Base-by-base conservation (phyloP, 2,113 vertebrate genomes). In the Boleophthalmus pectinirostris region DNA sequence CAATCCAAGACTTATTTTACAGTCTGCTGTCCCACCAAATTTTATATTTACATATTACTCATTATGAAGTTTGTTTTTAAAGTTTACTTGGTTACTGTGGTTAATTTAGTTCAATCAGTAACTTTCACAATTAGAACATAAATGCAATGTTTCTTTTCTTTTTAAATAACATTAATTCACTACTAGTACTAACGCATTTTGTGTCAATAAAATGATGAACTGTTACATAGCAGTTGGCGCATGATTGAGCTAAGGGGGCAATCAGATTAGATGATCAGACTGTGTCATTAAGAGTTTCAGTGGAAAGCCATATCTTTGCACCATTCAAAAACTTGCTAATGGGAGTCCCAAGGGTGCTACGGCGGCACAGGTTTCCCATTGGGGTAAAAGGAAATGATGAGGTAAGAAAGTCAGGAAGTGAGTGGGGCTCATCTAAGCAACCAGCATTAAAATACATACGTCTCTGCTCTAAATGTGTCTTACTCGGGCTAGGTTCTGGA, bases 381-480 rank as follows among this genome's bases (percentile, higher is more conserved):
- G 98, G 97, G 29, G 95, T 96, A 84, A 97, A 99, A 0, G 97
- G 98, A 79, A 99, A 99, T 0, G 97, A 96, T 16, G 97, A 99
- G 38, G 95, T 96, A 53, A 99, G 95, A 49, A 93, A 96, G 25
- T 96, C 97, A 0, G 96, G 94, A 1, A 85, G 23, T 0, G 73
- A 87, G 0, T 91, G 56, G 33, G 83, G 21, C 49, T 93, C 92
- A 0, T 82, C 78, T 0, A 91, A 82, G 23, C 91, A 81, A 0
- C 72, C 74, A 4, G 92, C 93, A 69, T 89, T 90, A 87, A 99
- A 99, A 89, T 96, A 98, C 96, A 98, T 94, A 83, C 93, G 93
- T 80, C 95, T 93, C 58, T 93, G 94, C 76, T 93, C 91, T 64
- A 85, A 82, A 21, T 92, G 90, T 0, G 87, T 83, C 9, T 78